Evolutionary conservation across 2,113 vertebrate species (phyloP).

Genomic region (Pavo muticus): DNA sequence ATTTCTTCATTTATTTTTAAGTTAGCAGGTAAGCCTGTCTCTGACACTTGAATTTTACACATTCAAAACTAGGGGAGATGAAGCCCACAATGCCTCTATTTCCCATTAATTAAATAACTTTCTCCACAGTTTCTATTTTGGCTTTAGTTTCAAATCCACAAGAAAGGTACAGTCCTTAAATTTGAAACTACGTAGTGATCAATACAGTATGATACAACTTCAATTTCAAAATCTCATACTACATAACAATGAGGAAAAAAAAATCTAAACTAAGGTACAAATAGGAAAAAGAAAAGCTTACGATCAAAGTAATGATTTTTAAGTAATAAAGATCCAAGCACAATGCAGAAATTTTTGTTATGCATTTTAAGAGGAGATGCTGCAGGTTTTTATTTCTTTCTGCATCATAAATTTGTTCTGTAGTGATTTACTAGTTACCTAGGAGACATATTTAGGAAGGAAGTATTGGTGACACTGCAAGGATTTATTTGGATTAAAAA

Average conservation of each 20-base stretch:
- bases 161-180: not conserved
- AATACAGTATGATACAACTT: not conserved
- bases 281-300: not conserved
- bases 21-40: accelerated
- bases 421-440: slow-evolving; percentile 44
- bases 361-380: not conserved
- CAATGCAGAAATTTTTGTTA: not conserved
- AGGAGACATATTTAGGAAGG: slow-evolving; percentile 50
- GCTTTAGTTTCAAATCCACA: not conserved
- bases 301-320: not conserved
- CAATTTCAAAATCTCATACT: not conserved
- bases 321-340: not conserved
- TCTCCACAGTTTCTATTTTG: not conserved
- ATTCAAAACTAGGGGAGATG: not conserved
- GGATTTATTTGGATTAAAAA: not conserved
- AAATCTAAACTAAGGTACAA: not conserved
- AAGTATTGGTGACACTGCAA: not conserved
- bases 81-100: not conserved
- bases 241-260: not conserved
- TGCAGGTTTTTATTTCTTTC: not conserved
- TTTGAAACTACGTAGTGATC: not conserved
- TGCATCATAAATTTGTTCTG: not conserved
- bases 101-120: not conserved
- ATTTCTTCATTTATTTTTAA: not conserved
- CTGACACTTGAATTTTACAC: not conserved